A percentile compares a stretch with the other conserved stretches of the same genome.
phyloP scores from a whole-genome alignment of 2,888 invertebrate species.

The Caenorhabditis auriculariae region DNA sequence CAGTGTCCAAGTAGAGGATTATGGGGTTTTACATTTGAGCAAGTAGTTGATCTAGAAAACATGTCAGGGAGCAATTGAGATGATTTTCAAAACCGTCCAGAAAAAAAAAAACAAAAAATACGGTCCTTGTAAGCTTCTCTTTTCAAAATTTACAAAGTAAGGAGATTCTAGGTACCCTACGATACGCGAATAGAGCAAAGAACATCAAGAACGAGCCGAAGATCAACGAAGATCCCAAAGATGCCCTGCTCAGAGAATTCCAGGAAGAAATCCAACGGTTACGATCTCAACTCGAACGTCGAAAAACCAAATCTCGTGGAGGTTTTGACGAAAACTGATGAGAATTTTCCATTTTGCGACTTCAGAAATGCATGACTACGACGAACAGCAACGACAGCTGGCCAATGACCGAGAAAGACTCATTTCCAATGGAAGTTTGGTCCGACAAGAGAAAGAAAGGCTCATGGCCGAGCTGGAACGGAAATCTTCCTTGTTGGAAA shows the following conservation, averaged over 20 bases:
- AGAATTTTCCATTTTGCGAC: conserved; percentile 61
- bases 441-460: conserved; percentile 44
- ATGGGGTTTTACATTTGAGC: no score
- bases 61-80: no score
- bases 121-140: no score
- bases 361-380: conserved; percentile 64
- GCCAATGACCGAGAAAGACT: conserved; percentile 67
- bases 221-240: conserved; percentile 93
- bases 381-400: conserved; percentile 65
- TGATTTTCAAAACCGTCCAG: no score
- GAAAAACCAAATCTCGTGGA: conserved; percentile 59
- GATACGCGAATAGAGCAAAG: conserved; percentile 91
- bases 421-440: conserved; percentile 58
- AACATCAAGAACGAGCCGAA: conserved; percentile 98
- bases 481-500: conserved; percentile 14
- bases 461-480: conserved; percentile 21
- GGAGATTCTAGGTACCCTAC: no score
- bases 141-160: no score
- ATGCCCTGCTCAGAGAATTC: conserved; percentile 80
- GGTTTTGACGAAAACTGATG: no score
- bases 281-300: conserved; percentile 32
- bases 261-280: conserved; percentile 78
- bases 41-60: no score
- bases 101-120: no score
- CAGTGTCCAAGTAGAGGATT: no score